Evolutionary conservation across 2,888 invertebrate genomes (phyloP).

Genomic region (Lycia hirtaria): DNA sequence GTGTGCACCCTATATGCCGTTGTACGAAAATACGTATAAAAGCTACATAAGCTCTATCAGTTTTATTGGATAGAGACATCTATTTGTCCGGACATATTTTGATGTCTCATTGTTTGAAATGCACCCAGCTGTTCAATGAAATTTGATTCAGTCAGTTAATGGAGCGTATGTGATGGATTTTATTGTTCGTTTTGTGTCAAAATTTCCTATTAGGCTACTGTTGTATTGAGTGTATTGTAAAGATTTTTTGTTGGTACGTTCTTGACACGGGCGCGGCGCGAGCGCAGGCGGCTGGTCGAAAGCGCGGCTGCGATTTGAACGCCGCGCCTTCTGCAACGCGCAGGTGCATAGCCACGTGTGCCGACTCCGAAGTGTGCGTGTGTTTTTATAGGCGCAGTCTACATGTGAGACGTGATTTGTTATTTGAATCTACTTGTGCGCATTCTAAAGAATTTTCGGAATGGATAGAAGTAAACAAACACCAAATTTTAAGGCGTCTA

Average conservation of each 20-base stretch:
- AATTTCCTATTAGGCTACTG: slow-evolving; percentile 51
- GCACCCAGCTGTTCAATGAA: slow-evolving; percentile 76
- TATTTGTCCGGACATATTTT: slow-evolving; percentile 57
- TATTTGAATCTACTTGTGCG: slow-evolving; percentile 43
- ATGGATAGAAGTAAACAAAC: slow-evolving; percentile 36
- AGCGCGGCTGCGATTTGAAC: slow-evolving; percentile 17
- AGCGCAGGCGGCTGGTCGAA: slow-evolving; percentile 31
- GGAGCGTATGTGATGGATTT: slow-evolving; percentile 67
- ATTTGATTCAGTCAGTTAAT: slow-evolving; percentile 76
- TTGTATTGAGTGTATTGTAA: slow-evolving; percentile 42
- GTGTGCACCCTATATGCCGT: slow-evolving; percentile 20
- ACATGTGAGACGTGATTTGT: slow-evolving; percentile 47
- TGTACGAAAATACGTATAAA: slow-evolving; percentile 22
- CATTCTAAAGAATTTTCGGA: slow-evolving; percentile 43
- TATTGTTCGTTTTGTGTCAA: slow-evolving; percentile 56
- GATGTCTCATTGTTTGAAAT: slow-evolving; percentile 60
- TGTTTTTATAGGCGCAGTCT: slow-evolving; percentile 51
- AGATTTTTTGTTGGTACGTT: slow-evolving; percentile 48
- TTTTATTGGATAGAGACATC: slow-evolving; percentile 52
- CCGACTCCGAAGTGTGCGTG: slow-evolving; percentile 46
- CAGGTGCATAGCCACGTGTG: slow-evolving; percentile 55
- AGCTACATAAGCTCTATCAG: slow-evolving; percentile 28
- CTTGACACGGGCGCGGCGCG: slow-evolving; percentile 50
- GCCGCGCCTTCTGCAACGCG: slow-evolving; percentile 48
- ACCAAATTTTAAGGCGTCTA: slow-evolving; percentile 37